Conservation (phyloP, 2,113 vertebrate genomes). For the Clupea harengus region DNA sequence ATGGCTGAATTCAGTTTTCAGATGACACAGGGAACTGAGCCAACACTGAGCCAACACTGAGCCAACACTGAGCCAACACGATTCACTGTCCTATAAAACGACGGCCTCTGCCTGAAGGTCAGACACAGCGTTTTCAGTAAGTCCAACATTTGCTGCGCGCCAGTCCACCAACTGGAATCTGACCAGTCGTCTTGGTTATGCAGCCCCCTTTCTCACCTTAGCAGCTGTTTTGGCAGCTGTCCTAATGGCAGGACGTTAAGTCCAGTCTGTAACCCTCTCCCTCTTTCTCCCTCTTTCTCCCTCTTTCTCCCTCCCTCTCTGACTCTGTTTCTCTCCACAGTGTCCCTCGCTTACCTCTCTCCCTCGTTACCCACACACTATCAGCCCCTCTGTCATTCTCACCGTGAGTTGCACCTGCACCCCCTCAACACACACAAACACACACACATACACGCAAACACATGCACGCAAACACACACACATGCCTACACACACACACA, state of each 20-base stretch:
- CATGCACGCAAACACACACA: neutral
- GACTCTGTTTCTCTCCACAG: neutral
- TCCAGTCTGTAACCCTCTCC: slow-evolving; percentile 47
- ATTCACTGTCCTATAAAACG: neutral
- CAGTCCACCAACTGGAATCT: slow-evolving; percentile 47
- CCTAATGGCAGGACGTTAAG: slow-evolving; percentile 48
- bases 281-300: slow-evolving; percentile 39
- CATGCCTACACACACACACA: neutral
- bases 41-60: neutral
- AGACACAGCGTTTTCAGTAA: neutral
- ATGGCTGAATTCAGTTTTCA: neutral
- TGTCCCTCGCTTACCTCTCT: neutral
- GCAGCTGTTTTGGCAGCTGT: slow-evolving; percentile 55
- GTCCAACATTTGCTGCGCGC: neutral
- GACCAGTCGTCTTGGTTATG: slow-evolving; percentile 45
- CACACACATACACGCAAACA: neutral
- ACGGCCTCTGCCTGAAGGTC: neutral
- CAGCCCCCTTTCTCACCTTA: slow-evolving; percentile 58
- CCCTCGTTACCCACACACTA: neutral
- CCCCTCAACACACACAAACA: neutral
- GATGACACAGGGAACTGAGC: neutral
- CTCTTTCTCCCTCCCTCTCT: neutral
- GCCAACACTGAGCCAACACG: neutral
- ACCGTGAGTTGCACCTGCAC: neutral
- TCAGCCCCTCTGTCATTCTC: neutral